phyloP scores from a whole-genome alignment of 2,888 invertebrate genomes.

The Ceramica pisi region DNA sequence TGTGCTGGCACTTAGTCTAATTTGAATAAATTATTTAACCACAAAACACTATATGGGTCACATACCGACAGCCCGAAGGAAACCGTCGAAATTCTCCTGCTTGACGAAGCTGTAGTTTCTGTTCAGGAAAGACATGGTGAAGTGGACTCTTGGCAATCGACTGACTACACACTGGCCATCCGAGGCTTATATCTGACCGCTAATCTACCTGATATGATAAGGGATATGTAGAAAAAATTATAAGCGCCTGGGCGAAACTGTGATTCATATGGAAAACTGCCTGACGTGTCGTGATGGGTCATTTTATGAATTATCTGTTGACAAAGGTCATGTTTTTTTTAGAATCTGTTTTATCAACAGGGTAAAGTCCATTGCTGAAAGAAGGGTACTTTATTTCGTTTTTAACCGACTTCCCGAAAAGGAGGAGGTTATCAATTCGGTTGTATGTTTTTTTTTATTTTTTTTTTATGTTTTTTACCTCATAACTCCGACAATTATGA shows the following conservation, averaged over 20 bases:
- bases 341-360: background rate
- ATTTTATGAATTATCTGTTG: background rate
- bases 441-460: no score
- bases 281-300: conserved; percentile 16
- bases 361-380: conserved; percentile 13
- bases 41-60: background rate
- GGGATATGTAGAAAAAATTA: background rate
- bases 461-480: no score
- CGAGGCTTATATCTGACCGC: conserved; percentile 32
- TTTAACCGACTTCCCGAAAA: no score
- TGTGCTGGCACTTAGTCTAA: no score
- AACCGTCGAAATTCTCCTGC: conserved; percentile 73
- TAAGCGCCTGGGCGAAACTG: background rate
- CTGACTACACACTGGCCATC: conserved; percentile 12
- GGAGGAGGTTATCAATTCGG: no score
- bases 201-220: conserved; percentile 47
- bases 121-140: conserved; percentile 41
- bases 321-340: conserved; percentile 9
- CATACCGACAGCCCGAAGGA: conserved; percentile 70
- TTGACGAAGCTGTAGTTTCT: conserved; percentile 53
- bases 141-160: conserved; percentile 14
- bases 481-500: no score
- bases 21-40: background rate
- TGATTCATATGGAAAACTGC: background rate
- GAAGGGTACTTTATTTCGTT: background rate